Evolutionary conservation across 2,797 vertebrate genomes (phyloP).

Genomic region (Octomys mimax): DNA sequence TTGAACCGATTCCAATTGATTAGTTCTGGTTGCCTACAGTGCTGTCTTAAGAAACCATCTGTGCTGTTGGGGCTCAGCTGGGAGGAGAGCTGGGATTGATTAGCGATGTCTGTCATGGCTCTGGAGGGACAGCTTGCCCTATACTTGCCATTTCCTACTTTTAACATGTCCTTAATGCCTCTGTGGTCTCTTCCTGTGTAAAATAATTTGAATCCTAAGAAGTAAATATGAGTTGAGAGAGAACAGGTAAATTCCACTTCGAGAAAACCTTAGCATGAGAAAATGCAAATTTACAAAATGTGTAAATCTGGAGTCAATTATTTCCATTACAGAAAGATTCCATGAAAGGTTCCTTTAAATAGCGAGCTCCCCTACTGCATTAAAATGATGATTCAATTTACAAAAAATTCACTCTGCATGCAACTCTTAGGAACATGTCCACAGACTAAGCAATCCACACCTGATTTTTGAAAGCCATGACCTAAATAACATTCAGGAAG

Average conservation of each 20-base stretch:
- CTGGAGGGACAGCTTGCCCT: conserved; percentile 52
- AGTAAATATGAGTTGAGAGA: conserved; percentile 49
- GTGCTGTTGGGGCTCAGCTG: conserved; percentile 66
- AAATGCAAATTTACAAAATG: conserved; percentile 79
- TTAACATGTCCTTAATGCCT: conserved; percentile 66
- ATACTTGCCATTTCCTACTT: conserved; percentile 66
- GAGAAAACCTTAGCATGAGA: conserved; percentile 78
- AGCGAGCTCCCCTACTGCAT: conserved; percentile 83
- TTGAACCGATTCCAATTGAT: conserved; percentile 82
- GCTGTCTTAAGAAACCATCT: conserved; percentile 80
- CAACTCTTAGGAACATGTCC: conserved; percentile 74
- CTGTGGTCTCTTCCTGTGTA: conserved; percentile 14
- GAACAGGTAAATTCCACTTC: conserved; percentile 77
- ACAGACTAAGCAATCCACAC: conserved; percentile 69
- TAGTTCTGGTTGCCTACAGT: conserved; percentile 81
- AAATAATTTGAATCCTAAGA: conserved; percentile 57
- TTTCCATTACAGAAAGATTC: conserved; percentile 84
- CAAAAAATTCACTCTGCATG: conserved; percentile 83
- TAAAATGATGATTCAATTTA: conserved; percentile 85
- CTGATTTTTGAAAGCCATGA: conserved; percentile 71
- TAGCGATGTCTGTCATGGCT: conserved; percentile 80
- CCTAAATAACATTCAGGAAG: conserved; percentile 60
- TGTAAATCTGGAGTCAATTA: conserved; percentile 85
- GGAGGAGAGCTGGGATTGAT: conserved; percentile 79
- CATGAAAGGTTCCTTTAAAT: conserved; percentile 85